A percentile compares a stretch with the other conserved stretches of the same genome.
Conservation (phyloP, 2,888 invertebrate genomes). For the Sipha maydis region DNA sequence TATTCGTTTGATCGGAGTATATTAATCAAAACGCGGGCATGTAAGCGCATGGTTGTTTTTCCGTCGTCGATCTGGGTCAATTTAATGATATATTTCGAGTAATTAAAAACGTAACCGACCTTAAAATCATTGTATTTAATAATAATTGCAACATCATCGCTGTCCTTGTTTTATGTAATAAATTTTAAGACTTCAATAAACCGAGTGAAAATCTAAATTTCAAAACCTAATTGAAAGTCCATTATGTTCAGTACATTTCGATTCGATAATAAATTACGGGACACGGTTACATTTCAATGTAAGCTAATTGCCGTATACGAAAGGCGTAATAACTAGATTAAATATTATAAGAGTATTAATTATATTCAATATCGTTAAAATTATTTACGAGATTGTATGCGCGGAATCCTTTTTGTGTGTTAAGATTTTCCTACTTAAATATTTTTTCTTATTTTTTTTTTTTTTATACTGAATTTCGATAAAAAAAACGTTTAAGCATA, state of each 20-base stretch:
- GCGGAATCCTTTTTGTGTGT: neutral
- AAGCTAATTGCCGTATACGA: neutral
- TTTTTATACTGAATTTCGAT: too few relatives aligned
- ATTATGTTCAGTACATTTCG: neutral
- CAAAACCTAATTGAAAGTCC: neutral
- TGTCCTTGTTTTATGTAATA: neutral
- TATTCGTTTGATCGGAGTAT: neutral
- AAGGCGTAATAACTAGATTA: too few relatives aligned
- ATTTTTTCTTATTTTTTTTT: too few relatives aligned
- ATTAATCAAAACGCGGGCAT: neutral
- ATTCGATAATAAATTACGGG: neutral
- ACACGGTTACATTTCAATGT: neutral
- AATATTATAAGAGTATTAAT: neutral
- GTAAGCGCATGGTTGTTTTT: neutral
- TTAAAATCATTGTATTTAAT: conserved; percentile 1
- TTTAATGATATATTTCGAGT: conserved; percentile 11
- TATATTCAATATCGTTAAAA: neutral
- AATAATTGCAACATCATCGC: conserved; percentile 9
- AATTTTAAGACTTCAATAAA: neutral
- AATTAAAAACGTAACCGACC: conserved; percentile 24
- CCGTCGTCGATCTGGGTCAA: conserved; percentile 2
- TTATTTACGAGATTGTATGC: neutral
- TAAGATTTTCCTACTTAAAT: too few relatives aligned
- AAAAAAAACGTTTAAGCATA: too few relatives aligned
- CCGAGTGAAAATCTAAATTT: neutral